phyloP scores from a whole-genome alignment of 2,113 vertebrate species.

The Ancistrus triradiatus region DNA sequence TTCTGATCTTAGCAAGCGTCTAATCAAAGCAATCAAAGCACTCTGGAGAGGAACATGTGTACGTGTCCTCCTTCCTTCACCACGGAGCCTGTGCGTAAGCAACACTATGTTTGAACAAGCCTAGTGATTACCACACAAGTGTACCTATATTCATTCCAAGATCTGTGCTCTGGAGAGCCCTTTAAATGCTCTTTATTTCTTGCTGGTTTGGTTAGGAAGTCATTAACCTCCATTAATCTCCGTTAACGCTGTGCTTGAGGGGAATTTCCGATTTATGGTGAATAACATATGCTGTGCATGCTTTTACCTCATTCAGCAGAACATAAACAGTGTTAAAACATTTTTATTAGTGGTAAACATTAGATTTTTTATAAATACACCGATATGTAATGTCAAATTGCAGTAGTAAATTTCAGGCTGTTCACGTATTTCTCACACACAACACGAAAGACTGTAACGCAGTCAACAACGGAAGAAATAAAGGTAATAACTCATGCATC shows the following conservation, averaged over 20 bases:
- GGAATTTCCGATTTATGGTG: background rate
- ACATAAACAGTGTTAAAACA: no score
- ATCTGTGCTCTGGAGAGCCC: no score
- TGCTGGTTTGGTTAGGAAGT: no score
- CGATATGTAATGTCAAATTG: no score
- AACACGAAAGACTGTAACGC: background rate
- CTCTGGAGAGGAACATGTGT: constrained; percentile 10
- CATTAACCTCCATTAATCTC: constrained; percentile 31
- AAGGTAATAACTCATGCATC: constrained; percentile 2
- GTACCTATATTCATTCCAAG: no score
- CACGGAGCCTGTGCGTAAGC: constrained; percentile 9
- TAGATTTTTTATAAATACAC: no score
- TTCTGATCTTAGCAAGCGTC: constrained; percentile 29
- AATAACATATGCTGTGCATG: no score
- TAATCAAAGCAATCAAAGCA: constrained; percentile 40
- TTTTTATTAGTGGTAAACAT: no score
- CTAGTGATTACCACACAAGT: background rate
- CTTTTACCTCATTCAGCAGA: no score
- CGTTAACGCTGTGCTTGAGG: constrained; percentile 21
- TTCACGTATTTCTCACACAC: background rate
- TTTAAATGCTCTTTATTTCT: no score
- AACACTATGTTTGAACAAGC: background rate
- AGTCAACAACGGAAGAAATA: background rate
- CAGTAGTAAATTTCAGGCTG: no score
- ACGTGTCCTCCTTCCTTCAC: background rate